Percentiles rank a stretch among this genome's conserved stretches.
Conservation (phyloP, 92 coral and sea anemone species). For the Epizoanthus ramosus region DNA sequence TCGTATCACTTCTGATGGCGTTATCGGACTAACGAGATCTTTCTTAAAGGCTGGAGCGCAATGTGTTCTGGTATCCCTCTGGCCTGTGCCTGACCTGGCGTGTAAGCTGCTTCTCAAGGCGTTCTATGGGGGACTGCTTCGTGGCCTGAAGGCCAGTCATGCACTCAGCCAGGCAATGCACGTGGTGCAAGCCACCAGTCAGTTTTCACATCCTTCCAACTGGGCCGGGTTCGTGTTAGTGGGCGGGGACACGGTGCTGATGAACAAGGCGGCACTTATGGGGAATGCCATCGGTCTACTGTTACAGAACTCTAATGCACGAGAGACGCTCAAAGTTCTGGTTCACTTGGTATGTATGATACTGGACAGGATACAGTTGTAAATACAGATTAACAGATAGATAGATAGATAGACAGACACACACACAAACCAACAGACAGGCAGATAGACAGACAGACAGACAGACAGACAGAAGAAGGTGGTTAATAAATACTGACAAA, state of each 20-base stretch:
- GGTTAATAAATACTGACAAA: too few relatives aligned
- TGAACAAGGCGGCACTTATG: slow-evolving; percentile 77
- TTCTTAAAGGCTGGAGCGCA: slow-evolving; percentile 92
- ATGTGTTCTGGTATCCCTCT: slow-evolving; percentile 85
- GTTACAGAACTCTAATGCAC: slow-evolving; percentile 76
- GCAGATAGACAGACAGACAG: too few relatives aligned
- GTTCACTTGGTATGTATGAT: slow-evolving; percentile 88
- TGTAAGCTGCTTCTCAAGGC: slow-evolving; percentile 92
- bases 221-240: slow-evolving; percentile 98
- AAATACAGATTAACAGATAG: too few relatives aligned
- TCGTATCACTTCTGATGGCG: slow-evolving; percentile 94
- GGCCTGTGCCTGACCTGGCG: slow-evolving; percentile 99
- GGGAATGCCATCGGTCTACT: slow-evolving; percentile 81
- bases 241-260: slow-evolving; percentile 84
- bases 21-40: slow-evolving; percentile 90
- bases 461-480: too few relatives aligned
- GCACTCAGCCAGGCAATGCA: slow-evolving; percentile 98
- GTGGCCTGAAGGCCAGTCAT: slow-evolving; percentile 90
- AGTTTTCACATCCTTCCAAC: slow-evolving; percentile 97
- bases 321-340: slow-evolving; percentile 94
- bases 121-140: slow-evolving; percentile 88
- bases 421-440: too few relatives aligned
- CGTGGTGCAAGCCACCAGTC: slow-evolving; percentile 93
- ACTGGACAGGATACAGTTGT: too few relatives aligned
- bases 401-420: too few relatives aligned